Evolutionary conservation across 2,797 vertebrate genomes (phyloP).

Genomic region (Pangasius larnaudii): DNA sequence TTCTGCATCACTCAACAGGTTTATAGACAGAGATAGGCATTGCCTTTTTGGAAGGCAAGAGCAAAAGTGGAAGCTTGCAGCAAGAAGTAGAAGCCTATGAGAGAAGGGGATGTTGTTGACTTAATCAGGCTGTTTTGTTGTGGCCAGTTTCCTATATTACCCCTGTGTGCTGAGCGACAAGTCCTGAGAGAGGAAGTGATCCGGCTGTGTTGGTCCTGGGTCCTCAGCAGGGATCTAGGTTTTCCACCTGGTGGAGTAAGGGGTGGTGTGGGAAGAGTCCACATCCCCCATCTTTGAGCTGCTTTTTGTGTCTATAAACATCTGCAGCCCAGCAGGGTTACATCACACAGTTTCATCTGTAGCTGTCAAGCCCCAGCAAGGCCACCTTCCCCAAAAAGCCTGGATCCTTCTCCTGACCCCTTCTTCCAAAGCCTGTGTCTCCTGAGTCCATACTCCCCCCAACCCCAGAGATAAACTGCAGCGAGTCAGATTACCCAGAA

Average conservation of each 20-base stretch:
- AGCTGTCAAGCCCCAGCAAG: slow-evolving; percentile 53
- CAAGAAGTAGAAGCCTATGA: slow-evolving; percentile 5
- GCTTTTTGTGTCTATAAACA: slow-evolving; percentile 57
- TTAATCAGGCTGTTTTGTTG: slow-evolving; percentile 41
- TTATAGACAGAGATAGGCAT: slow-evolving; percentile 23
- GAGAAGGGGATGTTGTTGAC: slow-evolving; percentile 14
- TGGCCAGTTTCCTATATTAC: slow-evolving; percentile 47
- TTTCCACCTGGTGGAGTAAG: slow-evolving; percentile 52
- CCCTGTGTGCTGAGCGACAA: slow-evolving; percentile 37
- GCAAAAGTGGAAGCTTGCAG: background rate
- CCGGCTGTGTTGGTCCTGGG: slow-evolving; percentile 23
- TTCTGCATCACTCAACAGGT: slow-evolving; percentile 47
- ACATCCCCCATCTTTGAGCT: slow-evolving; percentile 18
- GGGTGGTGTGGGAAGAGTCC: slow-evolving; percentile 47
- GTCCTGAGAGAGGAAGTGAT: slow-evolving; percentile 45
- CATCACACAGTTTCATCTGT: slow-evolving; percentile 56
- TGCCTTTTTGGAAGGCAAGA: background rate
- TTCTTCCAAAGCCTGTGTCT: slow-evolving; percentile 27
- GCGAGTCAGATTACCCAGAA: slow-evolving; percentile 56
- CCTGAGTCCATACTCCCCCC: slow-evolving; percentile 30
- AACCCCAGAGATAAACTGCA: slow-evolving; percentile 55
- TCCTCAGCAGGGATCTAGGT: slow-evolving; percentile 47
- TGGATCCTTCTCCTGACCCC: slow-evolving; percentile 43
- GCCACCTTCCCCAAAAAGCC: slow-evolving; percentile 51
- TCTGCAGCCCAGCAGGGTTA: slow-evolving; percentile 58